These are phyloP conservation scores for Norana najaformis DNA, from an alignment of 2,888 invertebrate genomes.

Conservation along the genomic window DNA sequence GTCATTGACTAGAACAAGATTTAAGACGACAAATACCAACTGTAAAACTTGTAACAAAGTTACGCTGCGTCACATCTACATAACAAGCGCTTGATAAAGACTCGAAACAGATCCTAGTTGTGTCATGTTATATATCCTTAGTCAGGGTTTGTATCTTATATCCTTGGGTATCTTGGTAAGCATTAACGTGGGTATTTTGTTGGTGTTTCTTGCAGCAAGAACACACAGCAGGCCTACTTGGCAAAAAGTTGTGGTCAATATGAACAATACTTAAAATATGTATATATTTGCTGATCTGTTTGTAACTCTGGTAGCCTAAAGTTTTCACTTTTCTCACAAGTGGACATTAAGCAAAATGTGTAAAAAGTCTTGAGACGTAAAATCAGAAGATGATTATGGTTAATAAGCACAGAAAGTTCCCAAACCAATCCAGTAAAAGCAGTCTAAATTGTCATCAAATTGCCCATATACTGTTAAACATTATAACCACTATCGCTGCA, in stretches of 20 bases:
- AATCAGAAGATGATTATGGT: background rate
- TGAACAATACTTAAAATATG: background rate
- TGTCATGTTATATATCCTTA: background rate
- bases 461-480: too few relatives aligned
- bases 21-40: background rate
- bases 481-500: too few relatives aligned
- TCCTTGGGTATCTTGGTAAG: background rate
- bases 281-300: background rate
- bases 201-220: background rate
- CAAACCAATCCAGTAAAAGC: background rate
- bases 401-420: background rate
- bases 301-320: background rate
- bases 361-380: too few relatives aligned
- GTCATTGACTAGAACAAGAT: background rate
- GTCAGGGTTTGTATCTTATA: too few relatives aligned
- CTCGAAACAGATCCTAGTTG: background rate
- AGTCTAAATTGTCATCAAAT: background rate
- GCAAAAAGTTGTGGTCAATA: background rate
- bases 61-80: background rate
- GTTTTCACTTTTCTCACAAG: background rate
- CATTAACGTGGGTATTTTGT: background rate
- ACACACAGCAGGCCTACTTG: background rate
- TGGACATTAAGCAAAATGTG: background rate
- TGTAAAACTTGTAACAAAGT: background rate
- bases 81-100: background rate